phyloP scores from a whole-genome alignment of 2,888 invertebrate species.

The Dolomedes plantarius region DNA sequence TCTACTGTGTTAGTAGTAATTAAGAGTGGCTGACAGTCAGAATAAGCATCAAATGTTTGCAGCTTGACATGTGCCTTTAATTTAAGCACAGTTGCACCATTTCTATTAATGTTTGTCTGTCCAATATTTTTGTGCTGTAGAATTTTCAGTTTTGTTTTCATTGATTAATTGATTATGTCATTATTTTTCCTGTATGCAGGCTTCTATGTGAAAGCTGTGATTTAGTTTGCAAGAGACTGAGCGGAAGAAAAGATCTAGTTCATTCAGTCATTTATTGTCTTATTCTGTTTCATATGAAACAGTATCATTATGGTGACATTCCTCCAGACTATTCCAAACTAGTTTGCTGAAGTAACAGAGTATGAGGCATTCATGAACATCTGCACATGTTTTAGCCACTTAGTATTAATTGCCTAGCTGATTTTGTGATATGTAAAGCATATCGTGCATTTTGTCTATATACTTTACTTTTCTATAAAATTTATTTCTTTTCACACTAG shows the following conservation, averaged over 20 bases:
- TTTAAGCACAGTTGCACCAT: too few relatives aligned
- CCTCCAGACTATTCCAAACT: neutral
- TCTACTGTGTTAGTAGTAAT: too few relatives aligned
- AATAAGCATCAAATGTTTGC: too few relatives aligned
- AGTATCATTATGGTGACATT: neutral
- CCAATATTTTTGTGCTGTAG: too few relatives aligned
- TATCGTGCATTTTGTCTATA: neutral
- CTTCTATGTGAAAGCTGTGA: constrained; percentile 4
- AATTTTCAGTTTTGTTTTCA: too few relatives aligned
- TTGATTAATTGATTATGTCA: too few relatives aligned
- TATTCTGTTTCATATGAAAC: neutral
- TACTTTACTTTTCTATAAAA: neutral
- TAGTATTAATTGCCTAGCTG: constrained; percentile 7
- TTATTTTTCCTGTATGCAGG: neutral
- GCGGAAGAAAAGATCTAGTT: constrained; percentile 3
- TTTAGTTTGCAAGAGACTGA: neutral
- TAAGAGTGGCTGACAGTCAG: too few relatives aligned
- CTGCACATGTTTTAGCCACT: neutral
- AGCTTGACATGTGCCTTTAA: too few relatives aligned
- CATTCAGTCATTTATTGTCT: neutral
- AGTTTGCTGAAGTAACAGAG: neutral
- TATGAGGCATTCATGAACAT: neutral
- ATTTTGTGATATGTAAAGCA: constrained; percentile 9
- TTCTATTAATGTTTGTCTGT: too few relatives aligned
- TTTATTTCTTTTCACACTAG: neutral